Evolutionary conservation across 2,888 invertebrate species (phyloP), one percentile per base, ranked within the genome.

Genomic region (Diarsia rubi): DNA sequence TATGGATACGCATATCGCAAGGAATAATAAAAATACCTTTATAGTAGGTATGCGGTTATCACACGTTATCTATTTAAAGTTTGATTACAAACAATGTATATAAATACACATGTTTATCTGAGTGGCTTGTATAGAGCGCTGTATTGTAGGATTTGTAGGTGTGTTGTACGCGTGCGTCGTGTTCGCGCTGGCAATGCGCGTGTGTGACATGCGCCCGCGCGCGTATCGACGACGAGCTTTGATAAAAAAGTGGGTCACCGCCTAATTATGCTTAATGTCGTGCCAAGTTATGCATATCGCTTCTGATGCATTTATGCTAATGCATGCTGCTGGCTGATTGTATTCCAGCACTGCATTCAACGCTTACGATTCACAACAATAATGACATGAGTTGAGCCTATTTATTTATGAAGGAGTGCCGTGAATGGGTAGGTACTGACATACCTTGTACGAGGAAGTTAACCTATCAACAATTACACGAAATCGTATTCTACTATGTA

Each of bases 221-320:
- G 85, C 83, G 84, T 90, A 91, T 91, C 88, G 78, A 72, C 86
- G 73, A 85, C 86, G 88, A 91, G 89, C 90, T 91, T 91, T 91
- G 92, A 93, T 93, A 94, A 94, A 93, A 93, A 95, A 93, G 90
- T 94, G 87, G 94, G 95, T 94, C 93, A 92, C 83, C 91, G 91
- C 92, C 94, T 93, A 92, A 95, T 94, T 95, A 95, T 93, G 91
- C 90, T 92, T 90, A 91, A 93, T 92, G 92, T 89, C 89, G 89
- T 90, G 93, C 93, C 93, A 94, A 94, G 91, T 93, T 93, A 93
- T 92, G 90, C 92, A 90, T 90, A 90, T 91, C 88, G 90, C 85
- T 92, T 91, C 89, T 92, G 91, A 92, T 93, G 91, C 90, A 93
- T 94, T 93, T 91, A 93, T 93, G 91, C 77, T 90, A 92, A 93